phyloP scores from a whole-genome alignment of 2,113 vertebrate genomes.

The Cepphus grylle region DNA sequence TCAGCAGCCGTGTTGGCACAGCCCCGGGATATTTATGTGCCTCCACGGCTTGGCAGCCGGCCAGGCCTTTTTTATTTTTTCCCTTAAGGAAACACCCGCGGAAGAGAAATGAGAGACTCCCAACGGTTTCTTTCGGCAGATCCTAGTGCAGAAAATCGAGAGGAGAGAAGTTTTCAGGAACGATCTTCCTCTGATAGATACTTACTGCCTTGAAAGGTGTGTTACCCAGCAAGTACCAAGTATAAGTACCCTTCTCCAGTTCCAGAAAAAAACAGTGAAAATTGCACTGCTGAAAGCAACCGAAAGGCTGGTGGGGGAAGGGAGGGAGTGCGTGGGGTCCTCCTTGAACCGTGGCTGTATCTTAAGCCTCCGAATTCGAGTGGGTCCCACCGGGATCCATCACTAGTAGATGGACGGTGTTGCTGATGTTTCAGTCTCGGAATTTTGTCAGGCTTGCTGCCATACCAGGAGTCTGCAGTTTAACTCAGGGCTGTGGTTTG shows the following conservation, averaged over 20 bases:
- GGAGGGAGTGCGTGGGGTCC: background rate
- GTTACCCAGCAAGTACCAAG: background rate
- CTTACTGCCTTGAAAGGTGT: background rate
- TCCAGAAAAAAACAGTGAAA: background rate
- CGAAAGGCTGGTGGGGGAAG: background rate
- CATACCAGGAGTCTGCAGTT: accelerated
- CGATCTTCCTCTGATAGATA: background rate
- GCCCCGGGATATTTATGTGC: background rate
- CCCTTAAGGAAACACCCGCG: background rate
- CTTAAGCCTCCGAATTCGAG: accelerated
- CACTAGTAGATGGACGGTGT: background rate
- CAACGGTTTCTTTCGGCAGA: background rate
- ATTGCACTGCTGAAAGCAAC: background rate
- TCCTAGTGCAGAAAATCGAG: background rate
- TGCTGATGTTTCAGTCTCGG: background rate
- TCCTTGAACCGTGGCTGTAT: background rate
- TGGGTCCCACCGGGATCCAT: background rate
- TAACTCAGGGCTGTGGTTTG: too few species aligned
- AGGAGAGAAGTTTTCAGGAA: background rate
- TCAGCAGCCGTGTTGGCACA: accelerated
- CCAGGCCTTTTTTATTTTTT: background rate
- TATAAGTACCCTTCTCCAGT: background rate
- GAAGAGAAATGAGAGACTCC: background rate
- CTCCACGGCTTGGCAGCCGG: background rate
- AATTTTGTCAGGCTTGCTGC: background rate